Conservation (phyloP, 2,888 invertebrate genomes). For the Zygaena filipendulae region DNA sequence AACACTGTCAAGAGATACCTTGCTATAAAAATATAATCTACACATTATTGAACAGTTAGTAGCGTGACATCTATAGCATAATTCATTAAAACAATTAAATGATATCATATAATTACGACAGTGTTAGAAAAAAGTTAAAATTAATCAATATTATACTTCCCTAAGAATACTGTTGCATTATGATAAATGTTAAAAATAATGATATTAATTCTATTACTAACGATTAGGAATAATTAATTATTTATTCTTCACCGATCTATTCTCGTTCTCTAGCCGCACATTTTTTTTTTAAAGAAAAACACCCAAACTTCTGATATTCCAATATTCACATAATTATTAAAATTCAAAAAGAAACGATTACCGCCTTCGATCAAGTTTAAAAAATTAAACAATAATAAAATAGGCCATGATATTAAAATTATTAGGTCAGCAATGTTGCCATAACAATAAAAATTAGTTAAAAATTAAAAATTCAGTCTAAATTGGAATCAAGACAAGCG, state of each 20-base stretch:
- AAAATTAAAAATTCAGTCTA: too few relatives aligned
- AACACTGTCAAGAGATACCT: too few relatives aligned
- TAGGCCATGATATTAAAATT: constrained; percentile 14
- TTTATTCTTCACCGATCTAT: constrained; percentile 6
- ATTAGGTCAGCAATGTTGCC: constrained; percentile 12
- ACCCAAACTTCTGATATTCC: too few relatives aligned
- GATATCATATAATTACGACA: too few relatives aligned
- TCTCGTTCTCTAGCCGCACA: too few relatives aligned
- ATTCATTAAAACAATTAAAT: too few relatives aligned
- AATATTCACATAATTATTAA: too few relatives aligned
- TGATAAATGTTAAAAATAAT: constrained; percentile 63
- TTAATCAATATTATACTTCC: constrained; percentile 44
- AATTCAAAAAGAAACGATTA: too few relatives aligned
- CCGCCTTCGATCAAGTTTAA: too few relatives aligned
- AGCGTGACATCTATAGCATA: constrained; percentile 32
- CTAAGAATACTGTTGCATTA: constrained; percentile 65
- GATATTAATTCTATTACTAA: constrained; percentile 60
- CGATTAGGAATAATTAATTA: constrained; percentile 29
- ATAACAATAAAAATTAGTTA: constrained; percentile 1
- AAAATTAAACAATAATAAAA: constrained; percentile 11
- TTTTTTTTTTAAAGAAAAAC: too few relatives aligned
- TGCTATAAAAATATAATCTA: too few relatives aligned
- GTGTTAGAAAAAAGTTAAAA: constrained; percentile 44
- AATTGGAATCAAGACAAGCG: too few relatives aligned
- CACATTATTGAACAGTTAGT: constrained; percentile 29